These are phyloP conservation scores for Odontophorus gujanensis DNA, from an alignment of 2,113 vertebrate species.

Conservation along the genomic window DNA sequence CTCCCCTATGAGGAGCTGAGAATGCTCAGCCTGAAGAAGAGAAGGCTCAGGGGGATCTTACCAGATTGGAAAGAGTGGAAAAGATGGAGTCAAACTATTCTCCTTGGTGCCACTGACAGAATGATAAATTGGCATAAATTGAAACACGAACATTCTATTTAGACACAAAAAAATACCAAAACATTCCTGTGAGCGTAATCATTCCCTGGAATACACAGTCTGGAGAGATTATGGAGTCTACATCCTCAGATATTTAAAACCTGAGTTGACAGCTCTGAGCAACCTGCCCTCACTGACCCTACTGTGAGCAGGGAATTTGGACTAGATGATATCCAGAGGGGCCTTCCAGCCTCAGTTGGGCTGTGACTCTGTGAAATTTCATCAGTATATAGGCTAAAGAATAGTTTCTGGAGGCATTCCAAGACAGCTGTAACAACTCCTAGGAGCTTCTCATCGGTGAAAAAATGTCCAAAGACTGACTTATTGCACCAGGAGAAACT, in stretches of 20 bases:
- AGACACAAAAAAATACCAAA: background rate
- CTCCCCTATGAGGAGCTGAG: background rate
- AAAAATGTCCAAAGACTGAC: background rate
- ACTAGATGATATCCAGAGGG: conserved; percentile 33
- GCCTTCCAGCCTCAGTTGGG: background rate
- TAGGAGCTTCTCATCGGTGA: background rate
- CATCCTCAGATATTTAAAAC: conserved; percentile 2
- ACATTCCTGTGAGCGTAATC: background rate
- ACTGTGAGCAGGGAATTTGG: background rate
- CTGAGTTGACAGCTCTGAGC: background rate
- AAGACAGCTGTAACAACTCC: conserved; percentile 10
- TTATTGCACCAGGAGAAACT: background rate
- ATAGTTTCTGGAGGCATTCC: conserved; percentile 20
- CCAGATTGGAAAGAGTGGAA: background rate
- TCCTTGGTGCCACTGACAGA: background rate
- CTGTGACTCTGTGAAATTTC: conserved; percentile 31
- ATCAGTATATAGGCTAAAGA: conserved; percentile 14
- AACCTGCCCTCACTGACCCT: background rate
- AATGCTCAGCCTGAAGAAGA: background rate
- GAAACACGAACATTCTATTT: background rate
- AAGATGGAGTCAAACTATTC: background rate
- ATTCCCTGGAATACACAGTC: background rate
- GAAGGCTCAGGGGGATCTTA: background rate
- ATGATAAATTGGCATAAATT: background rate
- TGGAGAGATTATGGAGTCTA: background rate